These are phyloP conservation scores for Thecophora atra DNA, from an alignment of 2,888 invertebrate genomes.

Conservation along the genomic window DNA sequence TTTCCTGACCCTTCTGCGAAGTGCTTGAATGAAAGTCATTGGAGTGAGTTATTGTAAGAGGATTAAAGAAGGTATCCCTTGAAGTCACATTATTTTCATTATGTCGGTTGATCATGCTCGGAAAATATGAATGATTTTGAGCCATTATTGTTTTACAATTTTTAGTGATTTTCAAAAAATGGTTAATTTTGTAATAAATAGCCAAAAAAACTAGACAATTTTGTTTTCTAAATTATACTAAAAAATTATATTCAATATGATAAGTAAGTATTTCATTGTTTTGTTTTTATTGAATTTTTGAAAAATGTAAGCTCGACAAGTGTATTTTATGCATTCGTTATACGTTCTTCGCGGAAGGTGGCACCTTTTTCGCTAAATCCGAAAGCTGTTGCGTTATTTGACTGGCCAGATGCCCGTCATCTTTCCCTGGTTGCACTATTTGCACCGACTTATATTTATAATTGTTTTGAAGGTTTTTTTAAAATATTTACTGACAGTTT, in stretches of 20 bases:
- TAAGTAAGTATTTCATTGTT: not conserved
- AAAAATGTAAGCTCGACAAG: too few species aligned
- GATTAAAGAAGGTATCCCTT: constrained; percentile 33
- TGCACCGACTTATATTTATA: too few species aligned
- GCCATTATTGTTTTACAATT: constrained; percentile 36
- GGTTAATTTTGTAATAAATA: constrained; percentile 27
- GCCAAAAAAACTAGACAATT: constrained; percentile 21
- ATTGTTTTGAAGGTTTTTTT: too few species aligned
- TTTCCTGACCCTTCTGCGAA: not conserved
- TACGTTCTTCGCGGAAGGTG: constrained; percentile 74
- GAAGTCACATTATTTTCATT: constrained; percentile 17
- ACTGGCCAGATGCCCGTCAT: constrained; percentile 80
- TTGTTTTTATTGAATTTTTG: not conserved
- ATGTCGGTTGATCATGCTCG: constrained; percentile 42
- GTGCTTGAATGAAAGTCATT: constrained; percentile 9
- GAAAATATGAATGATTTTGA: constrained; percentile 43
- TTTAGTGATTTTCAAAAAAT: constrained; percentile 28
- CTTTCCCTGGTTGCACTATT: constrained; percentile 74
- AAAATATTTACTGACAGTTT: too few species aligned
- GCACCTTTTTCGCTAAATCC: constrained; percentile 79
- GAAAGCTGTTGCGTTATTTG: constrained; percentile 79
- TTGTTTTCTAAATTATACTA: constrained; percentile 8
- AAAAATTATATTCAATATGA: constrained; percentile 11
- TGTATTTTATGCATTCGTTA: too few species aligned
- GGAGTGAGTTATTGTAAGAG: constrained; percentile 16